A percentile compares a stretch with the other conserved stretches of the same genome.
Evolutionary conservation across 2,888 invertebrate genomes (phyloP).

Genomic region (Oscheius sp.): DNA sequence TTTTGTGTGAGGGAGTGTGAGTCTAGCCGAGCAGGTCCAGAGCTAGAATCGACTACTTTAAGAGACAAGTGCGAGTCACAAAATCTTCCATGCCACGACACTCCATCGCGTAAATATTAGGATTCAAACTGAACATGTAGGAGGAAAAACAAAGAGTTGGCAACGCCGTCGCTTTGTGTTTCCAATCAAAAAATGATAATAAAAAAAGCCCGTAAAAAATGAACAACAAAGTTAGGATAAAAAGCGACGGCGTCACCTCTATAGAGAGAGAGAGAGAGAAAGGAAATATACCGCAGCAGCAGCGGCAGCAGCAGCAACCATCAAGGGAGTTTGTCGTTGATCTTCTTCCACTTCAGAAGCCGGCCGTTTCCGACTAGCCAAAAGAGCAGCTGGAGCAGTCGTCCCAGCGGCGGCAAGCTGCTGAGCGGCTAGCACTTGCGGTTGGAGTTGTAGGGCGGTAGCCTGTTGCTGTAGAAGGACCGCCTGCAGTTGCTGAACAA

Average conservation of each 20-base stretch:
- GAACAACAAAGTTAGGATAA: background rate
- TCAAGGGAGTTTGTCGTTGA: background rate
- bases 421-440: conserved; percentile 23
- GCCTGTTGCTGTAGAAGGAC: conserved; percentile 50
- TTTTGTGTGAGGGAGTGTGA: conserved; percentile 12
- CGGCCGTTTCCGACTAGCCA: conserved; percentile 28
- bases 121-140: conserved; percentile 27
- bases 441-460: conserved; percentile 32
- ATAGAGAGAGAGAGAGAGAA: conserved; percentile 21
- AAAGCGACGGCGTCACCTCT: background rate
- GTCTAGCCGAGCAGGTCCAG: conserved; percentile 4
- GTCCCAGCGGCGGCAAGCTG: conserved; percentile 22
- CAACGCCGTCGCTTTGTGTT: conserved; percentile 7
- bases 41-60: background rate
- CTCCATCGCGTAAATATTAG: conserved; percentile 36
- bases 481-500: conserved; percentile 59
- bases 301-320: conserved; percentile 17
- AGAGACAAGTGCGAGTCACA: conserved; percentile 8
- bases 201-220: background rate
- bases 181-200: background rate
- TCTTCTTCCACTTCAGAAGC: conserved; percentile 27
- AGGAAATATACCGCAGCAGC: conserved; percentile 28
- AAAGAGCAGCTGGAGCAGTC: conserved; percentile 26
- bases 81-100: conserved; percentile 34
- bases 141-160: conserved; percentile 12